These are phyloP conservation scores for Hoplias malabaricus DNA, from an alignment of 2,113 vertebrate species.

Conservation along the genomic window DNA sequence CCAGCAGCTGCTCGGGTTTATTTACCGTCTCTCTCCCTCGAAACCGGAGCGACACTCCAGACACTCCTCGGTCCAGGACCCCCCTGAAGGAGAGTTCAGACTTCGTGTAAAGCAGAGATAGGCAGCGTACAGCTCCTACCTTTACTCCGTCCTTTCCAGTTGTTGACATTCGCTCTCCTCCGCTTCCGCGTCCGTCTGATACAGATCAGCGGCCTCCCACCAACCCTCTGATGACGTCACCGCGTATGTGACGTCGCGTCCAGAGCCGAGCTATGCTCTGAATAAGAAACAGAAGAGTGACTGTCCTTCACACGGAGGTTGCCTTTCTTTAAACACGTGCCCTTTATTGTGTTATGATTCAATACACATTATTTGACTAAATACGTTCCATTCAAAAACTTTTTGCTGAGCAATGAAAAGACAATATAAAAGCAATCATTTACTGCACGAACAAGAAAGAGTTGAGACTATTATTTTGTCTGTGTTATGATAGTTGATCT, in stretches of 20 bases:
- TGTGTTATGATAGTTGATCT: too few species aligned
- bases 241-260: background rate
- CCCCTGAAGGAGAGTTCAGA: background rate
- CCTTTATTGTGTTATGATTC: too few species aligned
- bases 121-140: slow-evolving; percentile 49
- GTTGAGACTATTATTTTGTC: too few species aligned
- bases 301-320: too few species aligned
- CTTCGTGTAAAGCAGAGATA: background rate
- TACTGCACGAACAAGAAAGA: too few species aligned
- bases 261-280: too few species aligned
- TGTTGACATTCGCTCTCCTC: slow-evolving; percentile 70
- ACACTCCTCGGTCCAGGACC: background rate
- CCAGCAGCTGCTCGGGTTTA: slow-evolving; percentile 47
- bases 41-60: background rate
- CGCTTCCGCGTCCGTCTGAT: slow-evolving; percentile 67
- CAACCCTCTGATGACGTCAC: slow-evolving; percentile 17
- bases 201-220: slow-evolving; percentile 37
- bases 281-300: too few species aligned
- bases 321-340: too few species aligned
- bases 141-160: slow-evolving; percentile 50
- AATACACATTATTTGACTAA: too few species aligned
- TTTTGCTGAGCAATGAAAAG: too few species aligned
- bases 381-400: too few species aligned
- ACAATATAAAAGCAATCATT: too few species aligned
- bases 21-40: background rate